Conservation (phyloP, 2,797 vertebrate species). For the Enteromius viviparus region DNA sequence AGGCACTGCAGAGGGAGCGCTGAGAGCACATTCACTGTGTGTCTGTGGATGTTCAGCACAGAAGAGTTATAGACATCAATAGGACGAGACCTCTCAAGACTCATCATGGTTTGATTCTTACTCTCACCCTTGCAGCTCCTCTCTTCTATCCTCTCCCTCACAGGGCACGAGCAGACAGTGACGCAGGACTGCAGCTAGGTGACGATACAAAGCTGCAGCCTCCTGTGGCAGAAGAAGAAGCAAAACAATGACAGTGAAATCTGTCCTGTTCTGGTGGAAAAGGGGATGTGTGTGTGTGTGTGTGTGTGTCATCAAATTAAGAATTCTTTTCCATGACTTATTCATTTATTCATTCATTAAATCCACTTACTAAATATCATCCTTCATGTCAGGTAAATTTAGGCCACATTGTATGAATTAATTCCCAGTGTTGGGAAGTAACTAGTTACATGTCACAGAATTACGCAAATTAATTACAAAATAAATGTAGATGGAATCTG, state of each 20-base stretch:
- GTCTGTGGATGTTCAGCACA: constrained; percentile 57
- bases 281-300: no score
- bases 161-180: constrained; percentile 78
- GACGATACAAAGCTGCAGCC: constrained; percentile 78
- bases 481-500: no score
- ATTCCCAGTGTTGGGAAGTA: no score
- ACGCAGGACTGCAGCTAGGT: constrained; percentile 78
- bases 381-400: not conserved
- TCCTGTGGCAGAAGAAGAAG: constrained; percentile 64
- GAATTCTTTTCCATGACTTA: not conserved
- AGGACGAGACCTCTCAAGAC: constrained; percentile 1
- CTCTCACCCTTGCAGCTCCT: constrained; percentile 81
- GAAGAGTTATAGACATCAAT: not conserved
- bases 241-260: not conserved
- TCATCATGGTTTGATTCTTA: constrained; percentile 60
- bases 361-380: not conserved
- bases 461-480: no score
- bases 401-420: not conserved
- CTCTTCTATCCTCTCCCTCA: constrained; percentile 69
- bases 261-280: not conserved
- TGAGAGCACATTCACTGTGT: constrained; percentile 76
- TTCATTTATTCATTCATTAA: not conserved
- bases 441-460: no score
- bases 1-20: constrained; percentile 75
- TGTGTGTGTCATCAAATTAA: not conserved